Percentiles rank a stretch among this genome's conserved stretches.
phyloP scores from a whole-genome alignment of 1,140 invertebrate genomes.

The Heliconius congener region DNA sequence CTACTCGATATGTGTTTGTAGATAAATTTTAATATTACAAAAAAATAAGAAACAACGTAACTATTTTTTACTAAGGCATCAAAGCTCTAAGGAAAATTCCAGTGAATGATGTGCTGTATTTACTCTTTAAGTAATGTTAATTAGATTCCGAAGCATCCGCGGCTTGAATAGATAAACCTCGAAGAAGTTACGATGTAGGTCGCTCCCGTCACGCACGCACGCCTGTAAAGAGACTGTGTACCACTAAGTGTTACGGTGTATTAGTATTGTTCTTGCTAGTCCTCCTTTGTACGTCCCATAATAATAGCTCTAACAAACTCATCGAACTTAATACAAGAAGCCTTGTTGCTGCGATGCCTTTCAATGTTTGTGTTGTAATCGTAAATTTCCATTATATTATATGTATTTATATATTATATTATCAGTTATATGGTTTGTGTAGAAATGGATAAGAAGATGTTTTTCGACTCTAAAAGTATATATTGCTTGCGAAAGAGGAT shows the following conservation, averaged over 20 bases:
- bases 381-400: not conserved
- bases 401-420: no score
- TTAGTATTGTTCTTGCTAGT: constrained; percentile 47
- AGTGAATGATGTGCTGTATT: constrained; percentile 31
- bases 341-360: constrained; percentile 31
- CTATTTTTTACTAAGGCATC: not conserved
- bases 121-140: constrained; percentile 44
- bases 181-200: constrained; percentile 56
- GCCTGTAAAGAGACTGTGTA: constrained; percentile 38
- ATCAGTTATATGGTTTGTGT: no score
- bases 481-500: no score
- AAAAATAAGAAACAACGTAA: not conserved
- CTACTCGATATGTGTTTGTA: not conserved
- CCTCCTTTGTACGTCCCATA: constrained; percentile 42
- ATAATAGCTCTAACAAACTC: constrained; percentile 42
- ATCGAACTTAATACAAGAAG: constrained; percentile 38
- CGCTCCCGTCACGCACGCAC: constrained; percentile 61
- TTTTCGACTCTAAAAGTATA: no score
- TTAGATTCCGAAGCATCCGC: constrained; percentile 50
- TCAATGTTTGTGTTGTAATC: not conserved
- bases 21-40: not conserved
- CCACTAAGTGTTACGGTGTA: constrained; percentile 35
- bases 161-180: constrained; percentile 59
- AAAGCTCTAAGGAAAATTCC: constrained; percentile 38
- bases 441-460: no score